Conservation (phyloP, 2,888 invertebrate genomes). For the Acanthosepion lycidas region DNA sequence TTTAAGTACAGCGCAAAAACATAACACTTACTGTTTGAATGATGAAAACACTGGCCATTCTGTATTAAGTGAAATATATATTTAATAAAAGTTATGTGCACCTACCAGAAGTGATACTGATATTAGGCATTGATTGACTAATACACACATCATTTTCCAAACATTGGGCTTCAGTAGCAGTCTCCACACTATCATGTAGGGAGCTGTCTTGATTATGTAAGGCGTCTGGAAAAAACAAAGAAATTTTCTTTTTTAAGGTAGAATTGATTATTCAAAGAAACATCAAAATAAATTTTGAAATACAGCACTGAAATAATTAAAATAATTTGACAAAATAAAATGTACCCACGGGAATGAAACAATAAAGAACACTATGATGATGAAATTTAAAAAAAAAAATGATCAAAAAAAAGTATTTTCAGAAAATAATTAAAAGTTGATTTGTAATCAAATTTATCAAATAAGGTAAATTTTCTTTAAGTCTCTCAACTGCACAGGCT, state of each 20-base stretch:
- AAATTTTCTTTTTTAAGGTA: background rate
- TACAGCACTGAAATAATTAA: background rate
- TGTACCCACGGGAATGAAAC: background rate
- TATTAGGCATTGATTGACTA: constrained; percentile 44
- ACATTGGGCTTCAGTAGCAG: constrained; percentile 45
- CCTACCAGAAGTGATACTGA: constrained; percentile 43
- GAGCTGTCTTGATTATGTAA: background rate
- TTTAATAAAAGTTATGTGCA: background rate
- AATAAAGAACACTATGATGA: background rate
- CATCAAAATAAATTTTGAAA: background rate
- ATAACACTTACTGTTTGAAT: too few relatives aligned
- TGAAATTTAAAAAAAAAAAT: background rate
- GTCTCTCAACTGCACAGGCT: too few relatives aligned
- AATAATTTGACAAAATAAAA: background rate
- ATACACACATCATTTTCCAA: constrained; percentile 46
- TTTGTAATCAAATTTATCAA: too few relatives aligned
- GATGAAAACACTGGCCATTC: too few relatives aligned
- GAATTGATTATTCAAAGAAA: background rate
- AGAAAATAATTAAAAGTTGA: too few relatives aligned
- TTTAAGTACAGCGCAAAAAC: too few relatives aligned
- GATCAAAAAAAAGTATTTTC: too few relatives aligned
- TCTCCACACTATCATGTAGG: constrained; percentile 42
- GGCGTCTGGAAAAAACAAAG: background rate
- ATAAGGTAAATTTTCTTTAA: too few relatives aligned
- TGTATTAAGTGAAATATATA: background rate